Percentiles rank a stretch among this genome's conserved stretches.
These are phyloP conservation scores for Phycodurus eques DNA, from an alignment of 2,113 vertebrate genomes.

Conservation along the genomic window DNA sequence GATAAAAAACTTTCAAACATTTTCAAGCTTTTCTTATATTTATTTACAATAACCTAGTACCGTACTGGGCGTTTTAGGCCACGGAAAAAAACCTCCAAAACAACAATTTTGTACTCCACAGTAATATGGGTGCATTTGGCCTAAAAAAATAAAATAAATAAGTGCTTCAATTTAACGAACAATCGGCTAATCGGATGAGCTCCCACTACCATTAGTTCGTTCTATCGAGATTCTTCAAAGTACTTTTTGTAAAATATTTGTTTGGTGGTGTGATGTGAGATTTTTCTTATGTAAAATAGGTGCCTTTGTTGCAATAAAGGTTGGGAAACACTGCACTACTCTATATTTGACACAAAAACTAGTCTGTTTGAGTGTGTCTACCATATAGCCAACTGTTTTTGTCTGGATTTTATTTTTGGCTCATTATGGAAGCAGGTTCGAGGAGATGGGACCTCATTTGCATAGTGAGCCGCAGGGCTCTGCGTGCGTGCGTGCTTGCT, in stretches of 20 bases:
- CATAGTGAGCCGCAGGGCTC: constrained; percentile 55
- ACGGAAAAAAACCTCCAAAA: too few species aligned
- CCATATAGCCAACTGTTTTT: constrained; percentile 42
- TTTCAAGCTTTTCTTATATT: too few species aligned
- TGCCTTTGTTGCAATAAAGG: neutral
- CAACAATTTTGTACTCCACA: too few species aligned
- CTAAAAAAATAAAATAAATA: too few species aligned
- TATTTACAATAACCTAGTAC: too few species aligned
- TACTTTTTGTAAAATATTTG: neutral
- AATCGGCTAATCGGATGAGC: neutral
- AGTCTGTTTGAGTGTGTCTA: constrained; percentile 5
- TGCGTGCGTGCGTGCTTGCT: constrained; percentile 29
- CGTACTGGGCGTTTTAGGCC: too few species aligned
- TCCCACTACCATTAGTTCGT: neutral
- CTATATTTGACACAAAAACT: neutral
- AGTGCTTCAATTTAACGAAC: too few species aligned
- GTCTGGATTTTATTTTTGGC: constrained; percentile 42
- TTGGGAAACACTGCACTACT: neutral
- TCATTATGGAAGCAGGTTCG: constrained; percentile 67
- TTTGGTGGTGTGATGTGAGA: neutral
- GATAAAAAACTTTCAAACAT: too few species aligned
- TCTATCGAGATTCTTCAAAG: neutral
- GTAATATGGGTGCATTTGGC: too few species aligned
- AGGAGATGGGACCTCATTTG: constrained; percentile 67
- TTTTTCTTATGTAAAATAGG: neutral